Evolutionary conservation across 2,888 invertebrate species (phyloP).

Genomic region (Aphrophora alni): DNA sequence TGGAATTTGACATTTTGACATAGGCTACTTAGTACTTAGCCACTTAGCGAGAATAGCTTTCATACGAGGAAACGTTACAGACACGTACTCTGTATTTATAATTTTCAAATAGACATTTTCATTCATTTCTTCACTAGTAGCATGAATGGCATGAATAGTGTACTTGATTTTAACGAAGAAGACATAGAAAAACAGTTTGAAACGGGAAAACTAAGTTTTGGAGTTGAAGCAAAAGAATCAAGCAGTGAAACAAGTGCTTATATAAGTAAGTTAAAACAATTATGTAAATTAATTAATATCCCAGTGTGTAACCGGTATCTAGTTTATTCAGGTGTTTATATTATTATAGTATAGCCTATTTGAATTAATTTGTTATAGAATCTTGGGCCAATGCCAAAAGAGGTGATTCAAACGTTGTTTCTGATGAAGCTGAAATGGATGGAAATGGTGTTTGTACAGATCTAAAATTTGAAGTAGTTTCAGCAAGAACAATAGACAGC

Average conservation of each 20-base stretch:
- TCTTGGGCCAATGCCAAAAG: neutral
- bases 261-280: constrained; percentile 2
- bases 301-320: no score
- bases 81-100: no score
- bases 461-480: constrained; percentile 70
- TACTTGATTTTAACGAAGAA: neutral
- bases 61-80: no score
- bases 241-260: neutral
- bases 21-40: no score
- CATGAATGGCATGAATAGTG: neutral
- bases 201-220: neutral
- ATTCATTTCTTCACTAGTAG: no score
- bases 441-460: neutral
- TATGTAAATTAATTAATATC: no score
- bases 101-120: no score
- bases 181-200: neutral
- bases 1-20: no score
- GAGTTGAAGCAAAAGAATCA: neutral
- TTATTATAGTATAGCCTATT: no score
- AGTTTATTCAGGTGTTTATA: no score
- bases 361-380: neutral
- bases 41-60: no score
- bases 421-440: neutral
- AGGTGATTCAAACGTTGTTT: neutral
- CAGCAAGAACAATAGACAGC: constrained; percentile 69